Conservation (phyloP, 64 coral and sea anemone species). For the Pocillopora verrucosa region DNA sequence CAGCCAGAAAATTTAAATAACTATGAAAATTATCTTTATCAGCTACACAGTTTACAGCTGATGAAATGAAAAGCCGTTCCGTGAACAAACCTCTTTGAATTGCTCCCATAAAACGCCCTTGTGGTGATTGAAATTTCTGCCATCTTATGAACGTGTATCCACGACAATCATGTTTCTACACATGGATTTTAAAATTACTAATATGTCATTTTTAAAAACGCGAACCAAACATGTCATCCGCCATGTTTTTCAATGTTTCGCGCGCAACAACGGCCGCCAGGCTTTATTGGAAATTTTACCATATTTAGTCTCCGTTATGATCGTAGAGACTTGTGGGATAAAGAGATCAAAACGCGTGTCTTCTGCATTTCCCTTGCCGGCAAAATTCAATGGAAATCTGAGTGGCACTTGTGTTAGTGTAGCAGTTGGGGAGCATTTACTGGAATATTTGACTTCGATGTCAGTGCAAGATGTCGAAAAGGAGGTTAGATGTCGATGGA, state of each 20-base stretch:
- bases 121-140: background rate
- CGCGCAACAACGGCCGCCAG: background rate
- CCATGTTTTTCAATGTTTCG: constrained; percentile 17
- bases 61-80: background rate
- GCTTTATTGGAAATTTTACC: background rate
- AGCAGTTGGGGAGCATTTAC: background rate
- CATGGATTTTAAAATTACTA: too few relatives aligned
- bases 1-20: background rate
- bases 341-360: background rate
- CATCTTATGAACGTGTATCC: background rate
- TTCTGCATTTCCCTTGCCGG: background rate
- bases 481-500: constrained; percentile 90
- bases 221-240: background rate
- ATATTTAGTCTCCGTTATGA: background rate
- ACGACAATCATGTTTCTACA: too few relatives aligned
- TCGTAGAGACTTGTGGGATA: constrained; percentile 18
- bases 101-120: constrained; percentile 1
- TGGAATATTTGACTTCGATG: background rate
- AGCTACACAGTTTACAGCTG: too few relatives aligned
- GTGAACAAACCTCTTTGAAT: background rate
- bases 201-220: background rate
- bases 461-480: constrained; percentile 79
- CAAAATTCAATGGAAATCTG: background rate
- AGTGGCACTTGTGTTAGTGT: background rate
- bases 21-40: too few relatives aligned